These are phyloP conservation scores for Mycalesis mineus DNA, from an alignment of 2,888 invertebrate genomes.

Conservation along the genomic window DNA sequence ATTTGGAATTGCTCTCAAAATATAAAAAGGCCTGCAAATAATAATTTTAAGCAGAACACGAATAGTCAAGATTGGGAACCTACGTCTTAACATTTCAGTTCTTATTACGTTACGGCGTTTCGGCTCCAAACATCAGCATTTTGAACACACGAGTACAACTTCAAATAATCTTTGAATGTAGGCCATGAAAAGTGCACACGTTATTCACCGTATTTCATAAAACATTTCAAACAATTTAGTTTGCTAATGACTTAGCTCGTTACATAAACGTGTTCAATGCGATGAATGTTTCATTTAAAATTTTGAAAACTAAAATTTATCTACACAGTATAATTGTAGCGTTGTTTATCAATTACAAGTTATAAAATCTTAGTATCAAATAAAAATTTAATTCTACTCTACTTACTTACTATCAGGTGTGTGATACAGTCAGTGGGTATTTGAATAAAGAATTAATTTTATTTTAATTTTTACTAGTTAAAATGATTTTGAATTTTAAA, in stretches of 20 bases:
- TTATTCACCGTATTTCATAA: neutral
- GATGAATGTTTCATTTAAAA: neutral
- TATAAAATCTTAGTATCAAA: too few relatives aligned
- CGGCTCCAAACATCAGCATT: neutral
- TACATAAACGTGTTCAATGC: constrained; percentile 18
- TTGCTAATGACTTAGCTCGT: constrained; percentile 21
- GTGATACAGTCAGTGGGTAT: too few relatives aligned
- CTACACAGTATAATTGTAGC: too few relatives aligned
- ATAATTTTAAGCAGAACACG: neutral
- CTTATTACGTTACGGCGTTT: neutral
- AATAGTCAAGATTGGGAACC: neutral
- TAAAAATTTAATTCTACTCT: too few relatives aligned
- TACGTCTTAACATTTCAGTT: neutral
- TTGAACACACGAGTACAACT: neutral
- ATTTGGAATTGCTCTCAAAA: too few relatives aligned
- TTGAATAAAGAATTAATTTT: too few relatives aligned
- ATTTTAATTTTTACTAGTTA: too few relatives aligned
- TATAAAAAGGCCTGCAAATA: too few relatives aligned
- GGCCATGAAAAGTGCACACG: neutral
- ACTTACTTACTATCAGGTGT: too few relatives aligned
- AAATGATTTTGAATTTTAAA: too few relatives aligned
- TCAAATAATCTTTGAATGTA: neutral
- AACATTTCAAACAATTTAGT: constrained; percentile 10
- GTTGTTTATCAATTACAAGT: too few relatives aligned
- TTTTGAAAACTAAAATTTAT: neutral